Evolutionary conservation across 2,888 invertebrate genomes (phyloP), one percentile per base, ranked within the genome.

Genomic region (Muscina levida): DNA sequence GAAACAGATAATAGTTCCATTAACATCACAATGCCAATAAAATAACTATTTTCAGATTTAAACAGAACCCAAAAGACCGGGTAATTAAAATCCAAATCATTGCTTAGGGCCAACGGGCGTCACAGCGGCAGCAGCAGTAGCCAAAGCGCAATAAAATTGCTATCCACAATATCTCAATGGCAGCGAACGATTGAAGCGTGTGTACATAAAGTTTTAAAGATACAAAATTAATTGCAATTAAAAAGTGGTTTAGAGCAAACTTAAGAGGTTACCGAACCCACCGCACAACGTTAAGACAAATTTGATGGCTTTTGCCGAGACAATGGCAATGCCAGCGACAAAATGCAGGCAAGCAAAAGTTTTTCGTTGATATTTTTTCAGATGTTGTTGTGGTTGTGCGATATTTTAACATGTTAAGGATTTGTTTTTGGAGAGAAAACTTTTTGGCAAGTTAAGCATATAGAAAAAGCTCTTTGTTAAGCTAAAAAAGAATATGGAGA

Each of bases 191-290:
- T 13, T 22, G 19, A 1, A 19, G 4, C 11, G 24, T 13, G 22
- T 22, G 19, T 53, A 24, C 24, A 11, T 44, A 44, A 24, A 53
- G 13, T 22, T 53, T 22, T 53, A 13, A 24, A 22, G 24, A 53
- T 13, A 53, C 11, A 4, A 53, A 53, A 53, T 53, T 53, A 53
- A 53, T 22, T 53, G 53, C 53, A 53, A 22, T 53, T 53, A 53
- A 22, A 53, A 53, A 53, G 53, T 53, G 53, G 53, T 53, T 22
- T 10, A 10, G 24, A 13, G 1, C 1, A 24, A 51, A 22, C 10
- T 1, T 22, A 53, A 8, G 19, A 48, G 48, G 48, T 48, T 19
- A 19, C 1, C 19, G 48, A 48, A 48, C 48, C 19, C 19, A 48
- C 4, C 17, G 46, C n/a, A n/a, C 8, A n/a, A 8, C 46, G 46